Evolutionary conservation across 2,797 vertebrate species (phyloP), one percentile per base, ranked within the genome.

Genomic region (Oreonectes daqikongensis): DNA sequence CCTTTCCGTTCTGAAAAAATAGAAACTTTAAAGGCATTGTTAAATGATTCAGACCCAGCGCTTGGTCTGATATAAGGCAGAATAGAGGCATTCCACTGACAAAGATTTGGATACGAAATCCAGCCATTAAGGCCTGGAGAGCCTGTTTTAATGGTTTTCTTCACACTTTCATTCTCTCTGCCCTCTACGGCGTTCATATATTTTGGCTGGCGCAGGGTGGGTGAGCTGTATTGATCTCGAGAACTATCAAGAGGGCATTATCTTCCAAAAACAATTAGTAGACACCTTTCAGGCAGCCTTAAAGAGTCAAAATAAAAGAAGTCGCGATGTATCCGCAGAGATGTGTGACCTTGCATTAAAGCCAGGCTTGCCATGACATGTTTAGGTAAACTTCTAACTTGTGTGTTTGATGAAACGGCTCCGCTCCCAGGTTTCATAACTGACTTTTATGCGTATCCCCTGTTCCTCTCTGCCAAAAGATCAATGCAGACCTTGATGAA

Each of bases 401-500:
- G 20, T 35, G 35, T 26, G 63, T 65, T 78, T 75, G 61, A 59
- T 64, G 38, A 75, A 71, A 59, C 87, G 78, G 84, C 81, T 76
- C 82, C 85, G 85, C 55, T 88, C 70, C 84, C 87, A 84, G 87
- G 72, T 26, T 78, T 70, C 42, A 24, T 14, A 55, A 30, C 73
- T 60, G 42, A 75, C 72, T 79, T 89, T 83, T 82, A 83, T 91
- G 52, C 60, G 59, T 46, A 32, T 78, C 72, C 59, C 71, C 4
- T 32, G 68, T 80, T 85, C 85, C 83, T 84, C 76, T 65, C 64
- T 85, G 65, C 75, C 65, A 72, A 87, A 78, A 89, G 90, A 95
- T 94, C 89, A 91, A 92, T 91, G 90, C 88, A 81, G 78, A 75
- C 79, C 90, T 91, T 93, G 94, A 96, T 94, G 90, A 94, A 94